Conservation (phyloP, 1,140 invertebrate species). For the Acromyrmex heyeri region DNA sequence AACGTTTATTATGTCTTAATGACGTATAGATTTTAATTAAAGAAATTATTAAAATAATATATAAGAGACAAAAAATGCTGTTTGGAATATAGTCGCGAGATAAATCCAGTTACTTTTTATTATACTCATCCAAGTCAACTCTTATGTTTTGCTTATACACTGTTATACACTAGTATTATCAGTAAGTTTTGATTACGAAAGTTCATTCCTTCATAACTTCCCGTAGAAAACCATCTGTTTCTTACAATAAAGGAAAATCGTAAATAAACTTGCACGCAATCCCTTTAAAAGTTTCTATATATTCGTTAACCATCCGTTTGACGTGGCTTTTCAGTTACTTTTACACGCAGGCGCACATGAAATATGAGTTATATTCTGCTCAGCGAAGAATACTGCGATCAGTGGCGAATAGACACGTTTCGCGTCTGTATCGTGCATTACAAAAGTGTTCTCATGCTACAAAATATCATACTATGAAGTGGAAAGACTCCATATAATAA, state of each 20-base stretch:
- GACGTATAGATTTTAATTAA: neutral
- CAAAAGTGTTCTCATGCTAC: neutral
- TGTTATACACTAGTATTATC: neutral
- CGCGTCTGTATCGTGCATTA: neutral
- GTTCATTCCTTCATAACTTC: neutral
- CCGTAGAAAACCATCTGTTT: neutral
- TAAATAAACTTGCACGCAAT: constrained; percentile 7
- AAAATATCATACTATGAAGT: neutral
- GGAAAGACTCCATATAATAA: neutral
- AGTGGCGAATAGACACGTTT: neutral
- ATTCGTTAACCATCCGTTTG: neutral
- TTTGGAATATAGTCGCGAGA: neutral
- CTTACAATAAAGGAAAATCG: neutral
- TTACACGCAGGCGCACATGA: neutral
- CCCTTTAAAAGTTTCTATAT: constrained; percentile 4
- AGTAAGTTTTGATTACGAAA: neutral
- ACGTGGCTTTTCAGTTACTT: neutral
- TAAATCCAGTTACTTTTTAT: neutral
- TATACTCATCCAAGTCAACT: neutral
- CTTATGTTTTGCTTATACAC: neutral
- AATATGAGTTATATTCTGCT: neutral
- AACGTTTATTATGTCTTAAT: neutral
- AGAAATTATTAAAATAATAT: neutral
- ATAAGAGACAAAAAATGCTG: neutral
- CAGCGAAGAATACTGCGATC: neutral